Evolutionary conservation across 2,797 vertebrate genomes (phyloP).

Genomic region (Macropodus opercularis): DNA sequence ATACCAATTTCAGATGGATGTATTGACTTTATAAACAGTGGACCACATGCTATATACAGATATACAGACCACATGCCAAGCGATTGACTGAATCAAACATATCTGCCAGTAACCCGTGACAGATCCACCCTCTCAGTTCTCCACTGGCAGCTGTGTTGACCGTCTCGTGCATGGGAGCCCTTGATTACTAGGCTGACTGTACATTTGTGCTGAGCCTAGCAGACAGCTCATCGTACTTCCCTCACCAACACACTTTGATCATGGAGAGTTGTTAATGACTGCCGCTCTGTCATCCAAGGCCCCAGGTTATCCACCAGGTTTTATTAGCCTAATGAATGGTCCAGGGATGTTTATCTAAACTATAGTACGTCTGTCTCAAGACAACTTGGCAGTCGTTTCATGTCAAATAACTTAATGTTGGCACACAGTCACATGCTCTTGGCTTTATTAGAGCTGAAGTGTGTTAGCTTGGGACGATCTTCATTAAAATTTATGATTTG

Average conservation of each 20-base stretch:
- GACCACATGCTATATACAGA: background rate
- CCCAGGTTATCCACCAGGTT: slow-evolving; percentile 53
- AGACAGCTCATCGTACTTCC: slow-evolving; percentile 31
- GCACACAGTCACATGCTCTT: slow-evolving; percentile 25
- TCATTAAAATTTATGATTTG: slow-evolving; percentile 70
- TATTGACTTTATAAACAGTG: background rate
- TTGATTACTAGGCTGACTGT: slow-evolving; percentile 65
- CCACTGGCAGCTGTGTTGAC: slow-evolving; percentile 70
- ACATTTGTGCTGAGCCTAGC: slow-evolving; percentile 45
- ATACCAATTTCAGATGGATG: background rate
- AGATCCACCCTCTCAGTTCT: slow-evolving; percentile 31
- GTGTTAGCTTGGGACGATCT: slow-evolving; percentile 29
- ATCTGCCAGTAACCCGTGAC: slow-evolving; percentile 17
- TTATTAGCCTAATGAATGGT: slow-evolving; percentile 71
- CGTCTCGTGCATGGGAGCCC: slow-evolving; percentile 59
- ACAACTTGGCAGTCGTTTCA: slow-evolving; percentile 49
- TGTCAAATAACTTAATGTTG: slow-evolving; percentile 47
- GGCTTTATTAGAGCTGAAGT: slow-evolving; percentile 70
- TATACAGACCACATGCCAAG: background rate
- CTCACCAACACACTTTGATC: slow-evolving; percentile 63
- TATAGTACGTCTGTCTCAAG: slow-evolving; percentile 35
- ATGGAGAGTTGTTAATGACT: slow-evolving; percentile 51
- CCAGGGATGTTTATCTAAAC: slow-evolving; percentile 57
- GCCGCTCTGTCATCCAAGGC: slow-evolving; percentile 41
- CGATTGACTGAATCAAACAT: background rate